Conservation (phyloP, 2,113 vertebrate genomes). For the Heterotis niloticus region DNA sequence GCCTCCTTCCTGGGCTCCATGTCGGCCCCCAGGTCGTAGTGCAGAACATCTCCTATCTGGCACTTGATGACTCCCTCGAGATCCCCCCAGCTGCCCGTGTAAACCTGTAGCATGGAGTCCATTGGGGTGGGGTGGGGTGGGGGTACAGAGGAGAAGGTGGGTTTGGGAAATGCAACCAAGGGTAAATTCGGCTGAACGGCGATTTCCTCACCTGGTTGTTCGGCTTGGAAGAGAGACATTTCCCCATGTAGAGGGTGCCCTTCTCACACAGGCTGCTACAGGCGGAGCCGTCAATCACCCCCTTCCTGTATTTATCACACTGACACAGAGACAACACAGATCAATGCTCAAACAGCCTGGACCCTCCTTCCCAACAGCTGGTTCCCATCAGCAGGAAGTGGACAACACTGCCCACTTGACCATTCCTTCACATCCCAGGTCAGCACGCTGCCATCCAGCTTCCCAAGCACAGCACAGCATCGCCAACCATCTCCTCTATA, state of each 20-base stretch:
- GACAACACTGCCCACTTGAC: no score
- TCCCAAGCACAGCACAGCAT: neutral
- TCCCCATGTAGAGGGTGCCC: constrained; percentile 87
- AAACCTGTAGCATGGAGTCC: constrained; percentile 67
- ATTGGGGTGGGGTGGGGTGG: no score
- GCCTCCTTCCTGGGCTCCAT: constrained; percentile 82
- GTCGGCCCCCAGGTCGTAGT: constrained; percentile 78
- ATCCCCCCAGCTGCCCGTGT: constrained; percentile 90
- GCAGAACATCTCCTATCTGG: constrained; percentile 81
- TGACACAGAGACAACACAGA: constrained; percentile 48
- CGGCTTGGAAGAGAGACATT: constrained; percentile 85
- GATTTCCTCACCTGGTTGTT: constrained; percentile 77
- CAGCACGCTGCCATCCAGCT: neutral
- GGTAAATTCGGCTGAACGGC: neutral
- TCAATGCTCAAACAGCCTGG: neutral
- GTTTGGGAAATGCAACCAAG: neutral
- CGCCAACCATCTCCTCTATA: neutral
- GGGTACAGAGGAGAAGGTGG: neutral
- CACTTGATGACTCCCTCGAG: constrained; percentile 91
- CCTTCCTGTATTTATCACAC: constrained; percentile 93
- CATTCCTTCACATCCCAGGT: neutral
- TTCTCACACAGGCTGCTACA: constrained; percentile 93
- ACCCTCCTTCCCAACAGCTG: no score
- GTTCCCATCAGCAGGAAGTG: no score
- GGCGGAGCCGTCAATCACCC: constrained; percentile 88